Conservation (phyloP, 1,140 invertebrate genomes). For the Hylaeus volcanicus region DNA sequence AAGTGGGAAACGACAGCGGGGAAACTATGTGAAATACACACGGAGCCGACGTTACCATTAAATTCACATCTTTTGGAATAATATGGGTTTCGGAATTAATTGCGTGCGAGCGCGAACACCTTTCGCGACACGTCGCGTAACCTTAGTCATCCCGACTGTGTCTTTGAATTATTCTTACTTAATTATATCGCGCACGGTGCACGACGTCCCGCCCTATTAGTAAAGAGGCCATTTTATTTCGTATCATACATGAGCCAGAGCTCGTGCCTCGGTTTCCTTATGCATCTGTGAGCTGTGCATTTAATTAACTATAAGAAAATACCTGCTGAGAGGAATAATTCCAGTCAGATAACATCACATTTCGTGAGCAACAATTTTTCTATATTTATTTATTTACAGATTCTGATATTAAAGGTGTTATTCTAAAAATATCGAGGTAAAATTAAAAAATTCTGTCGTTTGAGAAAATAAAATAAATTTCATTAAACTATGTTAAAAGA, state of each 20-base stretch:
- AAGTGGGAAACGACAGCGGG: background rate
- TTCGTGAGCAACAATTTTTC: too few relatives aligned
- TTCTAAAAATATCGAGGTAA: too few relatives aligned
- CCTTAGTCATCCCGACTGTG: background rate
- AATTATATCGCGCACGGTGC: conserved; percentile 23
- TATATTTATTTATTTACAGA: too few relatives aligned
- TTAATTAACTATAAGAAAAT: background rate
- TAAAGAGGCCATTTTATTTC: conserved; percentile 28
- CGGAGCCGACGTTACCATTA: conserved; percentile 17
- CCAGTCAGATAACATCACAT: too few relatives aligned
- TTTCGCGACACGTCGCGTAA: conserved; percentile 32
- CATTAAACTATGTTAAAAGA: too few relatives aligned
- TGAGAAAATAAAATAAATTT: too few relatives aligned
- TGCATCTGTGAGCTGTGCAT: background rate
- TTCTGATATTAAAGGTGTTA: too few relatives aligned
- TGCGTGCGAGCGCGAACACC: conserved; percentile 34
- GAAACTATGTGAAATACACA: conserved; percentile 14
- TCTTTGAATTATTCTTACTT: conserved; percentile 47
- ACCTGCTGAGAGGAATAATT: too few relatives aligned
- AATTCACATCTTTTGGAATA: conserved; percentile 40
- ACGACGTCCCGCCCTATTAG: conserved; percentile 17
- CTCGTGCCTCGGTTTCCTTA: background rate
- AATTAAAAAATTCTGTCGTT: too few relatives aligned
- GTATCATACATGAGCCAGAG: background rate
- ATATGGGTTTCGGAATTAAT: conserved; percentile 45